Evolutionary conservation across 2,888 invertebrate species (phyloP).

Genomic region (Macaria notata): DNA sequence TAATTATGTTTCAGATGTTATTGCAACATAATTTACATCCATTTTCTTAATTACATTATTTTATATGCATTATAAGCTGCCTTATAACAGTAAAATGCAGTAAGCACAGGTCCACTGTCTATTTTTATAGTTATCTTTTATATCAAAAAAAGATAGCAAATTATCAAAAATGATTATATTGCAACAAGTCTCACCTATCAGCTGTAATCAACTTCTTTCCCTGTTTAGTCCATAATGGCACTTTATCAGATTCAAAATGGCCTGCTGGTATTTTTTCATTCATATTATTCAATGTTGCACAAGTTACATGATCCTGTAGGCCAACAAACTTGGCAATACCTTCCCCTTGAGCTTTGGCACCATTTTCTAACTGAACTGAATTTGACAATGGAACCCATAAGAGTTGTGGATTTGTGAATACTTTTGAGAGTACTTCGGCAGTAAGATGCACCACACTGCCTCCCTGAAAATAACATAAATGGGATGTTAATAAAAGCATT

Average conservation of each 20-base stretch:
- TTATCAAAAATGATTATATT: too few species aligned
- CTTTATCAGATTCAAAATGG: conserved; percentile 86
- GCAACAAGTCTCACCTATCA: conserved; percentile 66
- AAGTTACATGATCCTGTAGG: conserved; percentile 73
- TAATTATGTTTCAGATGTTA: too few species aligned
- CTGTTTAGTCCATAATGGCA: conserved; percentile 90
- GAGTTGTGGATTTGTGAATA: conserved; percentile 83
- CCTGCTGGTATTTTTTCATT: conserved; percentile 85
- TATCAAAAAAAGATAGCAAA: too few species aligned
- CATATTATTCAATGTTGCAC: conserved; percentile 86
- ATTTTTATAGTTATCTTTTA: too few species aligned
- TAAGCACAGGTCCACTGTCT: too few species aligned
- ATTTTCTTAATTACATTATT: too few species aligned
- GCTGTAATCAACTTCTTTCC: conserved; percentile 87
- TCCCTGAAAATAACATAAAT: conserved; percentile 75
- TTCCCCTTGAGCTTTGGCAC: conserved; percentile 84
- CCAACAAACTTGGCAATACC: conserved; percentile 88
- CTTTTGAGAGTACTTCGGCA: conserved; percentile 86
- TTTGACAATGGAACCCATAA: conserved; percentile 88
- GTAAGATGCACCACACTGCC: conserved; percentile 93
- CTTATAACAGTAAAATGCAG: too few species aligned
- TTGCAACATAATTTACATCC: too few species aligned
- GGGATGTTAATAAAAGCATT: neutral
- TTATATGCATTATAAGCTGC: too few species aligned
- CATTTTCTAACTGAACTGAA: conserved; percentile 85